phyloP scores from a whole-genome alignment of 2,888 invertebrate genomes.

The Eupithecia dodoneata region DNA sequence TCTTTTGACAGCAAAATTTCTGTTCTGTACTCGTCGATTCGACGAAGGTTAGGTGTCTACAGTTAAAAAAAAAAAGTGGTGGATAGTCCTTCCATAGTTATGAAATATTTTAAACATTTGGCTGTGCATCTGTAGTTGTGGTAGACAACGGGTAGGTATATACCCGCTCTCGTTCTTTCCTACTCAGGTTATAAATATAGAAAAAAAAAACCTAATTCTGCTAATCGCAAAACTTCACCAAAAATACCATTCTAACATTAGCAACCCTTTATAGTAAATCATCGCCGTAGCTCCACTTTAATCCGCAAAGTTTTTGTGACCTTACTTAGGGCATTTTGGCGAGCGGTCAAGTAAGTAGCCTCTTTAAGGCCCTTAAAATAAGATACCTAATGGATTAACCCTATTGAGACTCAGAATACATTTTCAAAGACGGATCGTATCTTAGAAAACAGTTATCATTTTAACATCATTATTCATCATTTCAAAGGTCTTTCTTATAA shows the following conservation, averaged over 20 bases:
- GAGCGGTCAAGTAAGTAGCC: constrained; percentile 15
- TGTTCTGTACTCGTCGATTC: no score
- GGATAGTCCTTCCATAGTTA: neutral
- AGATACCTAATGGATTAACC: constrained; percentile 10
- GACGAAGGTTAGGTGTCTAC: no score
- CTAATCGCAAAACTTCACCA: no score
- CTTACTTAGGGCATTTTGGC: constrained; percentile 7
- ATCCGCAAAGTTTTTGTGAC: constrained; percentile 23
- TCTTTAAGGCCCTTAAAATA: constrained; percentile 7
- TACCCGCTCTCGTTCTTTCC: neutral
- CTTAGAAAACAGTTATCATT: neutral
- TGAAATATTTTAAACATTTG: neutral
- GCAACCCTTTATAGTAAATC: neutral
- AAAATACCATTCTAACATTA: neutral
- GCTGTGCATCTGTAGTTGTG: neutral
- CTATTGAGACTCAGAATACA: neutral
- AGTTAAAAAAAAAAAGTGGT: neutral
- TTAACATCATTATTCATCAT: neutral
- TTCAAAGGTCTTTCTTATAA: no score
- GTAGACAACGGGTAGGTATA: neutral
- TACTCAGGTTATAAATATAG: neutral
- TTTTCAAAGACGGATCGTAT: neutral
- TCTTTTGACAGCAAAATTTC: no score
- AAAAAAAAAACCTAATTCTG: neutral
- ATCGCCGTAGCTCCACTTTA: neutral